Conservation (phyloP, 37 sponge, comb jelly and placozoan species). For the Aphrocallistes beatrix region DNA sequence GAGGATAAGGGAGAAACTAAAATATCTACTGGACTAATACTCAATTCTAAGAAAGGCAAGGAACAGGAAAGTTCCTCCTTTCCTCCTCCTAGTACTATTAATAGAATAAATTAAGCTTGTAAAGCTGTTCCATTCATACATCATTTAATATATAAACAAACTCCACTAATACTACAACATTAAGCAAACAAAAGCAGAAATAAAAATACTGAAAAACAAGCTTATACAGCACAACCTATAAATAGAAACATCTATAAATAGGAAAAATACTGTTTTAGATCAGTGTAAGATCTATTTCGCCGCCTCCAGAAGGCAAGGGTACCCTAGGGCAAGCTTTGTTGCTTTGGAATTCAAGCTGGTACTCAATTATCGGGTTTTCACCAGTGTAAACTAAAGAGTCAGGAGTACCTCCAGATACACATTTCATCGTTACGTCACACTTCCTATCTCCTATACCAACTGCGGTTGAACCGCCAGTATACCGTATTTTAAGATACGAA, state of each 20-base stretch:
- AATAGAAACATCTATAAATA: background rate
- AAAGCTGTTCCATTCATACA: background rate
- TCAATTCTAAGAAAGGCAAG: too few species aligned
- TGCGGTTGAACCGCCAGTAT: background rate
- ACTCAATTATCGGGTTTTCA: background rate
- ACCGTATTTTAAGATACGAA: background rate
- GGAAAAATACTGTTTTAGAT: background rate
- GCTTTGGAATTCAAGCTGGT: background rate
- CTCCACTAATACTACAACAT: background rate
- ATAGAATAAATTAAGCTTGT: too few species aligned
- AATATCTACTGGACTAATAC: too few species aligned
- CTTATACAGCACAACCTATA: background rate
- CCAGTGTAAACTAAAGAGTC: background rate
- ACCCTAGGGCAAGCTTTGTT: background rate
- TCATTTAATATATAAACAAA: background rate
- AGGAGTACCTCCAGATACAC: background rate
- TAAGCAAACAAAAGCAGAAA: background rate
- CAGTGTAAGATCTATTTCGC: background rate
- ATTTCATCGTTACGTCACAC: background rate
- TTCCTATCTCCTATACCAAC: background rate
- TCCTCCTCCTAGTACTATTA: too few species aligned
- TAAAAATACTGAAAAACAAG: background rate
- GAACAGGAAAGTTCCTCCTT: too few species aligned
- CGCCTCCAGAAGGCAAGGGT: background rate
- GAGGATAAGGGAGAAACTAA: too few species aligned